phyloP scores from a whole-genome alignment of 2,113 vertebrate genomes.

The Mesembrinibis cayennensis region DNA sequence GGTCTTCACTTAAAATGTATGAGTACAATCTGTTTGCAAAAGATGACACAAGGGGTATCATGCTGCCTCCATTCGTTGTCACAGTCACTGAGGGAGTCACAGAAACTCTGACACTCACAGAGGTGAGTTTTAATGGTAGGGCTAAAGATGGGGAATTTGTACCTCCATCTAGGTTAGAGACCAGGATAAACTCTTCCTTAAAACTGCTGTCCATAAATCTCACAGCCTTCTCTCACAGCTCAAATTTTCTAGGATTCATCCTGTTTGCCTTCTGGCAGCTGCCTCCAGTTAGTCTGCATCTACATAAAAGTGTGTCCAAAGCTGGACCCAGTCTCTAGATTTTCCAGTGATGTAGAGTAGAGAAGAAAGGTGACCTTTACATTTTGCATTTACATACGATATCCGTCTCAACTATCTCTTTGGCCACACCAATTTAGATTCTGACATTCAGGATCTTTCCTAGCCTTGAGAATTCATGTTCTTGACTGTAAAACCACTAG shows the following conservation, averaged over 20 bases:
- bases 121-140: background rate
- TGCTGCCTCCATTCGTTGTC: background rate
- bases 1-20: background rate
- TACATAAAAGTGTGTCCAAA: background rate
- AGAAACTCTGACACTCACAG: background rate
- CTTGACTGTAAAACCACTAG: background rate
- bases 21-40: background rate
- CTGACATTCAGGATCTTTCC: background rate
- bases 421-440: background rate
- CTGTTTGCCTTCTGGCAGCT: background rate
- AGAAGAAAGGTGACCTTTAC: background rate
- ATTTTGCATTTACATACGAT: background rate
- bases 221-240: background rate
- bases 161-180: background rate
- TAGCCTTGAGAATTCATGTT: background rate
- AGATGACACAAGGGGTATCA: background rate
- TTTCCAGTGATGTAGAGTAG: background rate
- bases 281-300: background rate
- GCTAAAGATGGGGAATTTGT: background rate
- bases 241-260: background rate
- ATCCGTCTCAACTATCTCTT: background rate
- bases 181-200: background rate
- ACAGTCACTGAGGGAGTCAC: background rate
- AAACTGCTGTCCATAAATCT: background rate
- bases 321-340: background rate